Evolutionary conservation across 2,888 invertebrate species (phyloP), one percentile per base, ranked within the genome.

Genomic region (Cecidostiba fungosa): DNA sequence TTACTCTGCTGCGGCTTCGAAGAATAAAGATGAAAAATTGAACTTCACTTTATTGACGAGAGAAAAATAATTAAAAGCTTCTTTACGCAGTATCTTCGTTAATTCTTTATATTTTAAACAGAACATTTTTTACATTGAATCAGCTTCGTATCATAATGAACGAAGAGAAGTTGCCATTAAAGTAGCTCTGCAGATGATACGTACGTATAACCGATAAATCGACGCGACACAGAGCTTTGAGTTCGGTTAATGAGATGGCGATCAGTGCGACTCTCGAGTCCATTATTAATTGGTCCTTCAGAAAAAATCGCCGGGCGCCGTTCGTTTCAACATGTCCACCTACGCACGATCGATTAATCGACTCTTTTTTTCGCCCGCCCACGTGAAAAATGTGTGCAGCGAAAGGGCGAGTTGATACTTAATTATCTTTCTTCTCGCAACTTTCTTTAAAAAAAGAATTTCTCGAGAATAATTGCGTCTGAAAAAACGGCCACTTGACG

Each of bases 221-320:
- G 29, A 62, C 72, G 72, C 19, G 26, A 39, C 54, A n/a, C 36
- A 59, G 19, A 47, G 59, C 39, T 54, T 26, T 39, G 23, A 39
- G 36, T 16, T 14, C 39, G 32, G 23, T 16, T 82, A 82, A 76
- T 82, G 66, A 82, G 82, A 74, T 23, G n/a, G 76, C 47, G 43
- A 82, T 69, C 54, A 19, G 76, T 23, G 39, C 23, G n/a, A n/a
- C 82, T 36, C 76, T 76, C 10, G 14, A 54, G 70, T 19, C 26
- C 50, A 29, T 76, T 70, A 77, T 81, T 83, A 78, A 78, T 84
- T 70, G 74, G 36, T 32, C 43, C 77, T 73, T 81, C 73, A 74
- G 83, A 74, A 12, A 77, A 84, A 19, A 23, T 66, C 50, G 0
- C 26, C 50, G 26, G 39, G 23, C 19, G 3, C 74, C 26, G 73